Conservation (phyloP, 2,113 vertebrate species). For the Chionodraco myersi region DNA sequence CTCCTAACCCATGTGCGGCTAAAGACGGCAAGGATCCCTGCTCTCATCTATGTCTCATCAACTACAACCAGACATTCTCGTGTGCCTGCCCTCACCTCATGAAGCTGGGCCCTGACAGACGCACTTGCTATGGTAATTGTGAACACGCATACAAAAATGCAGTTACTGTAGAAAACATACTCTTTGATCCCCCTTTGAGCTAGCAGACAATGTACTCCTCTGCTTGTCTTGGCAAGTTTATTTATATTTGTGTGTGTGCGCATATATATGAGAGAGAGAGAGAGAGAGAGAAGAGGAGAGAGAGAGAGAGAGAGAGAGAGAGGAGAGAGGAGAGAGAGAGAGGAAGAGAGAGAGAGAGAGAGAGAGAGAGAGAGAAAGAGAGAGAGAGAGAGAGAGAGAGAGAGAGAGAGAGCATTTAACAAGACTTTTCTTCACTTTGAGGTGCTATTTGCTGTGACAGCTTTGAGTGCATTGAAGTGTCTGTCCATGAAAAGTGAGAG, state of each 20-base stretch:
- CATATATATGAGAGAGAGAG: no score
- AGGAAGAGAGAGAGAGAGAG: no score
- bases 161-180: not conserved
- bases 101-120: conserved; percentile 91
- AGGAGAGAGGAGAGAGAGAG: no score
- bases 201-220: conserved; percentile 3
- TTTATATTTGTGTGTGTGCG: no score
- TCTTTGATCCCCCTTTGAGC: conserved; percentile 1
- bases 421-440: conserved; percentile 40
- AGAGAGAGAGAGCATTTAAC: conserved; percentile 10
- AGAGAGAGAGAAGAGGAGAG: no score
- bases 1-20: conserved; percentile 93
- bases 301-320: no score
- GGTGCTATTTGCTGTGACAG: conserved; percentile 48
- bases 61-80: conserved; percentile 93
- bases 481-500: conserved; percentile 41
- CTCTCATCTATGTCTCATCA: conserved; percentile 96
- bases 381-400: no score
- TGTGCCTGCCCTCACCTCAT: conserved; percentile 97
- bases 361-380: no score
- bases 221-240: conserved; percentile 23
- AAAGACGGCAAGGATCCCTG: conserved; percentile 92
- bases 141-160: conserved; percentile 6
- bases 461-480: conserved; percentile 51
- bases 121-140: conserved; percentile 91